Conservation (phyloP, 2,113 vertebrate species). For the Neogale vison region DNA sequence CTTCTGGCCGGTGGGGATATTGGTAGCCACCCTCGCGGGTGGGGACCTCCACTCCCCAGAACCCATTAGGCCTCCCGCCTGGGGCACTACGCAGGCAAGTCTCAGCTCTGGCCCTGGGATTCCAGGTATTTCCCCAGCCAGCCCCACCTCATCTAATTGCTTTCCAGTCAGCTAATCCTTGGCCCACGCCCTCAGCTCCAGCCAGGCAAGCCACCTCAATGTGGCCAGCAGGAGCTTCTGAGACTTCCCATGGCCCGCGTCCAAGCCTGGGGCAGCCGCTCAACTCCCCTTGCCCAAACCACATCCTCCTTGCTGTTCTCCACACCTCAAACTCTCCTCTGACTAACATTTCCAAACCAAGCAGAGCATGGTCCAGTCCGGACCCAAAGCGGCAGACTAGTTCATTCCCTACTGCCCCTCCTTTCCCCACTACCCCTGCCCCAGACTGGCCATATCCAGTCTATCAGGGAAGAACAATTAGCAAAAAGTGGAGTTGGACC, state of each 20-base stretch:
- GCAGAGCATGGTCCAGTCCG: slow-evolving; percentile 13
- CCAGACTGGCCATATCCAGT: neutral
- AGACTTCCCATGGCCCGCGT: slow-evolving; percentile 67
- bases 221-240: slow-evolving; percentile 65
- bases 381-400: neutral
- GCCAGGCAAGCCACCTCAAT: slow-evolving; percentile 67
- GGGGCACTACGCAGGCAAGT: slow-evolving; percentile 46
- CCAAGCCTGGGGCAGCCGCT: slow-evolving; percentile 74
- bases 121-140: slow-evolving; percentile 77
- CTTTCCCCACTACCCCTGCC: fast-evolving
- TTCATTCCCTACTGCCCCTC: neutral
- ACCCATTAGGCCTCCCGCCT: neutral
- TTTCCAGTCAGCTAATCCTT: slow-evolving; percentile 77
- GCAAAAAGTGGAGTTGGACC: slow-evolving; percentile 42
- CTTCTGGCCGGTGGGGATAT: neutral
- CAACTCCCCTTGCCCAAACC: slow-evolving; percentile 74
- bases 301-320: slow-evolving; percentile 70
- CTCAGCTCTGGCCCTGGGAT: slow-evolving; percentile 67
- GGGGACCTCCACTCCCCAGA: neutral
- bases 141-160: slow-evolving; percentile 77
- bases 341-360: slow-evolving; percentile 63
- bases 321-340: slow-evolving; percentile 66
- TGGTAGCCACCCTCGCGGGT: neutral
- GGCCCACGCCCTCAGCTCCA: slow-evolving; percentile 71
- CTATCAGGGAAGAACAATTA: slow-evolving; percentile 52